A percentile compares a stretch with the other conserved stretches of the same genome.
Evolutionary conservation across 1,140 invertebrate genomes (phyloP).

Genomic region (Parapsyche elsis): DNA sequence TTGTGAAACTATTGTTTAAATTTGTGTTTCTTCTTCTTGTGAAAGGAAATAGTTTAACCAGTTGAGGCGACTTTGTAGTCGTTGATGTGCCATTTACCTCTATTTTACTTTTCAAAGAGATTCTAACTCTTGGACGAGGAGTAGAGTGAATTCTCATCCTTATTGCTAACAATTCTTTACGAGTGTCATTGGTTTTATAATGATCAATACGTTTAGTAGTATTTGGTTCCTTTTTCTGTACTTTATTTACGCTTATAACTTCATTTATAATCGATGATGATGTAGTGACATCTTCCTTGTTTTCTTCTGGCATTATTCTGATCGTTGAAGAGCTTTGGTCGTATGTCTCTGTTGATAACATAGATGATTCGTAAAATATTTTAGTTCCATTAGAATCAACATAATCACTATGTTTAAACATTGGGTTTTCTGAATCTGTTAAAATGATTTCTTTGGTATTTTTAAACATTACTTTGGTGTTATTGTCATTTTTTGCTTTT

Average conservation of each 20-base stretch:
- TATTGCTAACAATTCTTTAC: conserved; percentile 48
- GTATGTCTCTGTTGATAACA: conserved; percentile 49
- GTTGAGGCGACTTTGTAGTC: conserved; percentile 37
- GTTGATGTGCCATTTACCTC: conserved; percentile 28
- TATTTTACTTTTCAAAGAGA: conserved; percentile 51
- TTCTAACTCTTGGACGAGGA: conserved; percentile 49
- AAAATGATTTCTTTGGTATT: conserved; percentile 51
- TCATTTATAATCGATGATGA: conserved; percentile 33
- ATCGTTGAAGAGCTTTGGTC: conserved; percentile 45
- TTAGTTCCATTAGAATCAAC: conserved; percentile 45
- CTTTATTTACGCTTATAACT: conserved; percentile 25
- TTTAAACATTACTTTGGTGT: conserved; percentile 50
- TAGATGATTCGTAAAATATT: conserved; percentile 51
- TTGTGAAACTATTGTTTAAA: conserved; percentile 37
- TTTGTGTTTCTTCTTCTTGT: conserved; percentile 26
- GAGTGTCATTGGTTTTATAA: conserved; percentile 45
- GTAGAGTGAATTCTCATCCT: conserved; percentile 53
- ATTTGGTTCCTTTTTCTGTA: conserved; percentile 24
- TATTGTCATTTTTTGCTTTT: conserved; percentile 39
- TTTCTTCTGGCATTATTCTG: conserved; percentile 18
- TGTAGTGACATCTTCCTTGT: conserved; percentile 39
- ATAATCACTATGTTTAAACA: conserved; percentile 37
- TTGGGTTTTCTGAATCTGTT: conserved; percentile 45
- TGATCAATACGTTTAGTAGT: conserved; percentile 42
- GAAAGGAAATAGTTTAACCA: conserved; percentile 51